Percentiles rank a stretch among this genome's conserved stretches.
Evolutionary conservation across 2,113 vertebrate species (phyloP).

Genomic region (Amphiprion percula): DNA sequence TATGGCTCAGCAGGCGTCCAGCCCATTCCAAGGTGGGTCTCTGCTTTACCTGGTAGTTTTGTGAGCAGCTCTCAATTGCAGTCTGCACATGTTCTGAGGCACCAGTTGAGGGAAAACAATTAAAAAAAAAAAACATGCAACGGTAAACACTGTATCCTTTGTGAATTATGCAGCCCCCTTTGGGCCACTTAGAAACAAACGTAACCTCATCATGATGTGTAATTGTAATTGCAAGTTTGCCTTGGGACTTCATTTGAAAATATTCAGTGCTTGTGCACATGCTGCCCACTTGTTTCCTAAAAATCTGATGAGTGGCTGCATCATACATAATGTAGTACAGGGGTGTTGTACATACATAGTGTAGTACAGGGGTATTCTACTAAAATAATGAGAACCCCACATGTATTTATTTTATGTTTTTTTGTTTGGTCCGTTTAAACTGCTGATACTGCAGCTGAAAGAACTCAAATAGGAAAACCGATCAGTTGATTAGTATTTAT

Average conservation of each 20-base stretch:
- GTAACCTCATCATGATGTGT: background rate
- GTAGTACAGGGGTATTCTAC: no score
- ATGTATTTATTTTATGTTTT: no score
- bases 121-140: background rate
- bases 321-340: no score
- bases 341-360: no score
- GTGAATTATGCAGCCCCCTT: background rate
- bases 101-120: background rate
- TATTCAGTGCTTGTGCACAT: background rate
- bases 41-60: background rate
- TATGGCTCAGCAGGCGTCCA: slow-evolving; percentile 95
- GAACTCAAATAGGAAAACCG: no score
- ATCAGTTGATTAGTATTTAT: no score
- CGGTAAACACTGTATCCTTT: background rate
- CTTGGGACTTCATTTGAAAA: background rate
- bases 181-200: slow-evolving; percentile 2
- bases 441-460: no score
- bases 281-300: background rate
- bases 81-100: background rate
- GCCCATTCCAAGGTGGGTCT: slow-evolving; percentile 93
- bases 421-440: no score
- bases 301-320: background rate
- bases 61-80: background rate
- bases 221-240: background rate
- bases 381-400: no score